phyloP scores from a whole-genome alignment of 2,888 invertebrate species.

The Dorcus hopei region DNA sequence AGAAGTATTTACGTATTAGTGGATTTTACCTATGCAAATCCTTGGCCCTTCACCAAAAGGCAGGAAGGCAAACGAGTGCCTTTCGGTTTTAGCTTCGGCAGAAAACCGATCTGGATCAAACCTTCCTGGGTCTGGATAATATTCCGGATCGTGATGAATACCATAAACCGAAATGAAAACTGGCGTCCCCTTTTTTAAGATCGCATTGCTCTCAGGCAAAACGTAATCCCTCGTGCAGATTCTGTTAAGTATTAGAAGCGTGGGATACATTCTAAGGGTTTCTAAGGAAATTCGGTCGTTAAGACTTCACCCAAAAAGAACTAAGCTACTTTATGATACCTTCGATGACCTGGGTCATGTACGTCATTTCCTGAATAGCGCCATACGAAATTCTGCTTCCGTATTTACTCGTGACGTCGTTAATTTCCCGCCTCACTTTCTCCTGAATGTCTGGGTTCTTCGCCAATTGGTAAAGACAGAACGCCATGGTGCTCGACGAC shows the following conservation, averaged over 20 bases:
- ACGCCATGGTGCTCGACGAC: constrained; percentile 44
- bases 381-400: constrained; percentile 43
- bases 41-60: background rate
- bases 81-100: background rate
- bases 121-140: background rate
- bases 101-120: background rate
- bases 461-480: constrained; percentile 44
- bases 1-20: background rate
- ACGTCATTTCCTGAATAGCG: background rate
- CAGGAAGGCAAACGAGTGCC: background rate
- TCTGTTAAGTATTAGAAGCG: constrained; percentile 1
- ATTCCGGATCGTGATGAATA: constrained; percentile 10
- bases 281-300: background rate
- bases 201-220: constrained; percentile 1
- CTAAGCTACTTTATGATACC: background rate
- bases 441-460: constrained; percentile 44
- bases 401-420: constrained; percentile 32
- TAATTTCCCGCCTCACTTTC: constrained; percentile 45
- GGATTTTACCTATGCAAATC: background rate
- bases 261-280: constrained; percentile 12
- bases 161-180: constrained; percentile 8
- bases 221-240: constrained; percentile 10
- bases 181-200: background rate
- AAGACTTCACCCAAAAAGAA: too few species aligned
- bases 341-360: background rate